Evolutionary conservation across 2,888 invertebrate genomes (phyloP).

Genomic region (Torymus aiolomorphi): DNA sequence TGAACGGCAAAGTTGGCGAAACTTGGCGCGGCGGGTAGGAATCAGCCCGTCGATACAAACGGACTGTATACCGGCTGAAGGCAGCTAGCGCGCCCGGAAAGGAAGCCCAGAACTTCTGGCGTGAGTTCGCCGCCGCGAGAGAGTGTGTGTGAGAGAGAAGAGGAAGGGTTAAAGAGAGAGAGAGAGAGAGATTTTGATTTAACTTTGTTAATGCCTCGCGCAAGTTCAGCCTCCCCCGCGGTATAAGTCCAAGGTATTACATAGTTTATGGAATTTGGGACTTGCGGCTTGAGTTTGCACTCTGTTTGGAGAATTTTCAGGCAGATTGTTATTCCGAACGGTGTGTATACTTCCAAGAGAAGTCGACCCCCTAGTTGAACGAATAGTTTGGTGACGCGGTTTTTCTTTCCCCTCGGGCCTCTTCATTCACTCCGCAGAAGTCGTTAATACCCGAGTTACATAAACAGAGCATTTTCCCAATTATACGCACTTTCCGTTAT

Average conservation of each 20-base stretch:
- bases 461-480: no score
- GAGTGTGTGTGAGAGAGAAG: not conserved
- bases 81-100: not conserved
- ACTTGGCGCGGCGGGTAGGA: slow-evolving; percentile 8
- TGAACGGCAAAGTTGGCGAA: slow-evolving; percentile 6
- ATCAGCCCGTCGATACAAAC: slow-evolving; percentile 45
- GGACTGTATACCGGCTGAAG: not conserved
- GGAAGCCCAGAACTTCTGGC: not conserved
- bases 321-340: not conserved
- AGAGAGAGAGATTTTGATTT: slow-evolving; percentile 48
- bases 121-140: not conserved
- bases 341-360: not conserved
- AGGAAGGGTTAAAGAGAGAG: not conserved
- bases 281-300: slow-evolving; percentile 17
- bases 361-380: not conserved
- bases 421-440: no score
- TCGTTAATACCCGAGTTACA: no score
- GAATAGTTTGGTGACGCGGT: no score
- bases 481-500: no score
- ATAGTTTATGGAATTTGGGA: slow-evolving; percentile 53
- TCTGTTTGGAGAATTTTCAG: slow-evolving; percentile 36
- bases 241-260: slow-evolving; percentile 44
- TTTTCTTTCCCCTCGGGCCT: no score
- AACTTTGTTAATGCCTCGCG: slow-evolving; percentile 55
- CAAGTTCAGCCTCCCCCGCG: slow-evolving; percentile 23